Evolutionary conservation across 2,888 invertebrate genomes (phyloP).

Genomic region (Phorcus lineatus): DNA sequence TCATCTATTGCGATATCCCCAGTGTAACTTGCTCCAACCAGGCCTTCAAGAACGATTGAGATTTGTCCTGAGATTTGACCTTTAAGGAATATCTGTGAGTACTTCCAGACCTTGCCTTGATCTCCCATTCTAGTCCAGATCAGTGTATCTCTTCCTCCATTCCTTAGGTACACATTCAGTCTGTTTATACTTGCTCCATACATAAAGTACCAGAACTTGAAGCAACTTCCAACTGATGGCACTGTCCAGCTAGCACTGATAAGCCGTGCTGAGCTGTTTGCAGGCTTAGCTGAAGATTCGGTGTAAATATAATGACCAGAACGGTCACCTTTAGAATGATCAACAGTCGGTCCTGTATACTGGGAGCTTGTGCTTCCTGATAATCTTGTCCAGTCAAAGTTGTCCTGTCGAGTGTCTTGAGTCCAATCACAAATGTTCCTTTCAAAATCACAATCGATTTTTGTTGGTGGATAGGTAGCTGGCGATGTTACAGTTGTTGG

Average conservation of each 20-base stretch:
- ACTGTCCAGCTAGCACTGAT: conserved; percentile 48
- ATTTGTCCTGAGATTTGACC: conserved; percentile 40
- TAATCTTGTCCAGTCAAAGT: conserved; percentile 66
- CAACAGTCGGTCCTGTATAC: conserved; percentile 66
- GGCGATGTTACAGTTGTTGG: conserved; percentile 43
- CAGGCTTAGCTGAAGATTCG: conserved; percentile 48
- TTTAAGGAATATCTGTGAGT: conserved; percentile 57
- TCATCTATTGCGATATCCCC: conserved; percentile 70
- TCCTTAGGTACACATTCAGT: conserved; percentile 58
- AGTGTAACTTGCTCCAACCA: conserved; percentile 50
- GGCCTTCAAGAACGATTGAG: conserved; percentile 62
- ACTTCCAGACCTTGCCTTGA: conserved; percentile 66
- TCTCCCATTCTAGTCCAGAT: conserved; percentile 62
- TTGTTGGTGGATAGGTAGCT: conserved; percentile 54
- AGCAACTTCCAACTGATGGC: conserved; percentile 57
- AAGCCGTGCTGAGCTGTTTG: conserved; percentile 60
- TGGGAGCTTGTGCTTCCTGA: conserved; percentile 51
- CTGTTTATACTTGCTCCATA: conserved; percentile 69
- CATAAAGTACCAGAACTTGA: conserved; percentile 74
- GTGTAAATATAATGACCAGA: conserved; percentile 64
- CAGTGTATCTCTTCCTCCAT: conserved; percentile 29
- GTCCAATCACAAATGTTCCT: conserved; percentile 62
- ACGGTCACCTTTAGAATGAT: conserved; percentile 67
- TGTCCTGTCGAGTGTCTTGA: conserved; percentile 60
- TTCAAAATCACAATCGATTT: conserved; percentile 69